Base-by-base conservation (phyloP, 2,797 vertebrate genomes). In the Tympanoctomys barrerae region DNA sequence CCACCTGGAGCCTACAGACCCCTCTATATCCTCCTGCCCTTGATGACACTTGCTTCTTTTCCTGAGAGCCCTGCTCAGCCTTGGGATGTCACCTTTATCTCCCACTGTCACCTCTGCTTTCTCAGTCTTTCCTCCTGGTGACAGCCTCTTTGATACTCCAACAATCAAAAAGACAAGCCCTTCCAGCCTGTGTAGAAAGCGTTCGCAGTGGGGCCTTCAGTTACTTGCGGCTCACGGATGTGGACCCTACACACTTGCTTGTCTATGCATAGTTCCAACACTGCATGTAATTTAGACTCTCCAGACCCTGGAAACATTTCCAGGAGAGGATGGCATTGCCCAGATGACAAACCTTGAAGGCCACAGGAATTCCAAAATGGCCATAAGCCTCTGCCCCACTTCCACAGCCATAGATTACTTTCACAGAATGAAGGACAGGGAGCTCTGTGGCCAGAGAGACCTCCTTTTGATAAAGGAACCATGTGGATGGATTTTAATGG, bases 11-110 rank as follows among this genome's bases (percentile, higher is more conserved):
- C 16, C 57, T 10, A 42, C 14, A 2, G 46, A n/a, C 2, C 21
- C 10, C 7, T 10, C 42, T 22, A 5, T 0, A 2, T 2, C 18
- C 33, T 33, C 5, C 16, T 10, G 54, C 33, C 14, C 33, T 0
- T 0, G 5, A 13, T 33, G 13, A 66, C 6, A 2, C 64, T 61
- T 61, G 59, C 59, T 61, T 28, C 33, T 68, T 5, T 68, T 18
- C 66, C 26, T n/a, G 10, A n/a, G 31, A 68, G 66, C 66, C 33
- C 66, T 6, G 31, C 1, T 77, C 64, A 70, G n/a, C 42, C 54
- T 0, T 6, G 5, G 0, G 0, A 21, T 59, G 57, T 39, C 33
- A 6, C 22, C 46, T 62, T 57, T 62, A 22, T 26, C 61, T 62
- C 24, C 61, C 61, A 28, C 26, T 12, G 33, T 68, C 66, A 68